Percentiles rank a stretch among this genome's conserved stretches.
phyloP scores from a whole-genome alignment of 2,113 vertebrate genomes.

The Oriolus oriolus region DNA sequence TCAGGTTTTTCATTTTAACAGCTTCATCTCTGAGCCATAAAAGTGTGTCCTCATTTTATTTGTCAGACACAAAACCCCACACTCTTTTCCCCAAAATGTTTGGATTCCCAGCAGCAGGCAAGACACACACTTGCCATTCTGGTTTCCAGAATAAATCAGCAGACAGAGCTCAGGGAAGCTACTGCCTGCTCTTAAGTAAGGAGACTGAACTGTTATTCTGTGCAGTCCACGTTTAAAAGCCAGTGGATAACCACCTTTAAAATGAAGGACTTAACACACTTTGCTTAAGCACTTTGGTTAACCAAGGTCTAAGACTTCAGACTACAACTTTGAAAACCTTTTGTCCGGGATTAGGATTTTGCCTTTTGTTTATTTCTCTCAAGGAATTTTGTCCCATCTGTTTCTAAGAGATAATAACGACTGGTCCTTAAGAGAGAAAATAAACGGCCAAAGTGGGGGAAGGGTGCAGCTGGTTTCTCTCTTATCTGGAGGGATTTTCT shows the following conservation, averaged over 20 bases:
- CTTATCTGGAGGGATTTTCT: not conserved
- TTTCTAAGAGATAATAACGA: not conserved
- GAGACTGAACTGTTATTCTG: not conserved
- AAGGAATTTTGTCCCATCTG: not conserved
- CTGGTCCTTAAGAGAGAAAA: not conserved
- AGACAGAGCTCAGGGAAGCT: not conserved
- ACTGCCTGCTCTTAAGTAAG: not conserved
- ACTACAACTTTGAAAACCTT: not conserved
- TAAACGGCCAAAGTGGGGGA: not conserved
- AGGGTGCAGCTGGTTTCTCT: not conserved
- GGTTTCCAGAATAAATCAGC: not conserved
- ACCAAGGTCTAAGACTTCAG: not conserved
- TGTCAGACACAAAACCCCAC: not conserved
- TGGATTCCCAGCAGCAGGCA: not conserved
- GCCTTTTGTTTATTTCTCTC: not conserved
- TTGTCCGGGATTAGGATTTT: not conserved
- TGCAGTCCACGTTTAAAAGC: not conserved
- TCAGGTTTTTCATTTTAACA: constrained; percentile 31
- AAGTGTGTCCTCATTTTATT: not conserved
- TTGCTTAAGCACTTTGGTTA: not conserved
- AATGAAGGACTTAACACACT: not conserved
- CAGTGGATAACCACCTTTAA: not conserved
- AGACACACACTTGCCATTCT: not conserved
- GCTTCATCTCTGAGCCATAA: not conserved
- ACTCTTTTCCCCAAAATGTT: not conserved